These are phyloP conservation scores for Phaonia tiefii DNA, from an alignment of 2,888 invertebrate species.

Conservation along the genomic window DNA sequence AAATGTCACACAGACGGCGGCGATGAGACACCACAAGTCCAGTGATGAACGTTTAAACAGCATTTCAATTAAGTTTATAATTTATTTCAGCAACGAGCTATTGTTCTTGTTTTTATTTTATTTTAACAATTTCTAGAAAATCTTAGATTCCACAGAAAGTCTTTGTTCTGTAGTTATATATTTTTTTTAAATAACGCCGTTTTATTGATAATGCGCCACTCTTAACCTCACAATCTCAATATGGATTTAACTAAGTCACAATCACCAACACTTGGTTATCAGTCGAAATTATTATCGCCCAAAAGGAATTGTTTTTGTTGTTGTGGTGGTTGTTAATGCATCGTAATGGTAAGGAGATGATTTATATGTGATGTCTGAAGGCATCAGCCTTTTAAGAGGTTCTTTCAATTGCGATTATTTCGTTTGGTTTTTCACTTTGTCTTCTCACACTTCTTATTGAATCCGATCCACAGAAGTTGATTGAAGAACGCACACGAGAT, in stretches of 20 bases:
- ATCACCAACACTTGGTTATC: conserved; percentile 28
- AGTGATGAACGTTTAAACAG: conserved; percentile 60
- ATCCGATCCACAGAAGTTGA: conserved; percentile 33
- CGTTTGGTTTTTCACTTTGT: conserved; percentile 1
- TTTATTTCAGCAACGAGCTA: conserved; percentile 1
- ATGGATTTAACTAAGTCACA: conserved; percentile 1
- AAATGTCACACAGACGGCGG: conserved; percentile 70
- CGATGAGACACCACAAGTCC: conserved; percentile 67
- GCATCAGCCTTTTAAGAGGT: conserved; percentile 59
- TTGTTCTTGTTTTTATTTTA: conserved; percentile 10
- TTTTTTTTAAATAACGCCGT: conserved; percentile 3
- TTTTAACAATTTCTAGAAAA: conserved; percentile 20
- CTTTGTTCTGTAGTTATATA: conserved; percentile 6
- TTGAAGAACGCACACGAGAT: conserved; percentile 58
- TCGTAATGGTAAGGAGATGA: conserved; percentile 21
- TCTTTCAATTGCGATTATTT: conserved; percentile 32
- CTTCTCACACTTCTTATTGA: conserved; percentile 12
- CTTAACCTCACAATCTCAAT: background rate
- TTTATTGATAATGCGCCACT: conserved; percentile 9
- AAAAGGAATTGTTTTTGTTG: conserved; percentile 23
- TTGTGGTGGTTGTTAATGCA: conserved; percentile 6
- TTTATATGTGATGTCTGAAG: conserved; percentile 37
- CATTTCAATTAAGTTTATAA: conserved; percentile 59
- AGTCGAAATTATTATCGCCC: conserved; percentile 33
- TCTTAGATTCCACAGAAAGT: background rate